Conservation (phyloP, 2,888 invertebrate genomes). For the Zhengitettix transpicula region DNA sequence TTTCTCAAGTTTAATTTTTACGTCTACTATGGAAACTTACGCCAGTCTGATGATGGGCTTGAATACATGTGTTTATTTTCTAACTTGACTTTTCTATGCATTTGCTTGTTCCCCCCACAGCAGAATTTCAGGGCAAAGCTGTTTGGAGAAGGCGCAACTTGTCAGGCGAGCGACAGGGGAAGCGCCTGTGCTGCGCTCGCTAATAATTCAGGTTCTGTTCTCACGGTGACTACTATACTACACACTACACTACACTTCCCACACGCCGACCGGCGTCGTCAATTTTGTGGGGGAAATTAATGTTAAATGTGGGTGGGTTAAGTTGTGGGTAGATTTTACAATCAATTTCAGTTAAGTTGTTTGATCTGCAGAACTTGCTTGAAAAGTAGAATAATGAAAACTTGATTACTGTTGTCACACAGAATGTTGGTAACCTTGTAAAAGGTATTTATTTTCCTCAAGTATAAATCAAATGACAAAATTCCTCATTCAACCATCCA, state of each 20-base stretch:
- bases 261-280: too few relatives aligned
- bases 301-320: too few relatives aligned
- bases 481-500: conserved; percentile 1
- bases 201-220: conserved; percentile 14
- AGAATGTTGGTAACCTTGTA: too few relatives aligned
- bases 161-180: conserved; percentile 10
- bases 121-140: conserved; percentile 12
- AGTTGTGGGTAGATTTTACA: too few relatives aligned
- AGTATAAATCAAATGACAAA: background rate
- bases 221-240: conserved; percentile 12
- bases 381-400: too few relatives aligned
- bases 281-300: too few relatives aligned
- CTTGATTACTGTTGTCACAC: too few relatives aligned
- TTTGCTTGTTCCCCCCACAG: conserved; percentile 23
- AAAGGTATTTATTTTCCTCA: too few relatives aligned
- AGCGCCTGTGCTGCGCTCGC: conserved; percentile 12
- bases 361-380: too few relatives aligned
- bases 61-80: background rate
- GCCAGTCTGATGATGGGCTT: background rate
- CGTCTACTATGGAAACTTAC: background rate
- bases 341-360: too few relatives aligned
- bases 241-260: conserved; percentile 5
- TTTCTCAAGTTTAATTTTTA: too few relatives aligned
- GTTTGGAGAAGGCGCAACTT: conserved; percentile 11
- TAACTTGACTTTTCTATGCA: conserved; percentile 13